Evolutionary conservation across 2,888 invertebrate genomes (phyloP).

Genomic region (Himalopsyche kuldschensis): DNA sequence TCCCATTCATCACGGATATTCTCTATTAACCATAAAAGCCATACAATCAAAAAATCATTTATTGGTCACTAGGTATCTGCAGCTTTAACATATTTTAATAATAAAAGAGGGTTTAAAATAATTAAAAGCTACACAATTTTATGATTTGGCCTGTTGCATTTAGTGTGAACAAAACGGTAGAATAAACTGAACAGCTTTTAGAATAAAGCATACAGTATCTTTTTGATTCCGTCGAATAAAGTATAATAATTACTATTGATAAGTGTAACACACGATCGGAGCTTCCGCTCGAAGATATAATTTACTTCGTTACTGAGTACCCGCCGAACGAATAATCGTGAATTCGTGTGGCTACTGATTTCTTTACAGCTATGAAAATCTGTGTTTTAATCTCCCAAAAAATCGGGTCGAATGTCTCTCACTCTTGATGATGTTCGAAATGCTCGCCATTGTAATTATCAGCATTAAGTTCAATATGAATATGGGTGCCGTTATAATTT

Average conservation of each 20-base stretch:
- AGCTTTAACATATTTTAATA: no score
- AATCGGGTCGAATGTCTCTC: background rate
- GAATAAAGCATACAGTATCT: background rate
- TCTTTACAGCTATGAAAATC: background rate
- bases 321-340: background rate
- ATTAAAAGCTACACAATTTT: no score
- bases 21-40: no score
- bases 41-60: no score
- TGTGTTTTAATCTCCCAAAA: background rate
- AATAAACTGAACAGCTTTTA: background rate
- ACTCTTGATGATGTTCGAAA: background rate
- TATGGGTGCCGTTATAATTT: background rate
- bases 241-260: background rate
- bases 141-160: no score
- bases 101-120: no score
- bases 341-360: background rate
- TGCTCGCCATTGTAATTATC: background rate
- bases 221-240: background rate
- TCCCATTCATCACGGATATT: no score
- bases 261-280: background rate
- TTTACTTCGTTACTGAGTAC: background rate
- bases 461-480: background rate
- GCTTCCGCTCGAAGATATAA: background rate
- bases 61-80: no score
- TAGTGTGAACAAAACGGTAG: no score